Evolutionary conservation across 2,888 invertebrate species (phyloP).

Genomic region (Octonoba sinensis): DNA sequence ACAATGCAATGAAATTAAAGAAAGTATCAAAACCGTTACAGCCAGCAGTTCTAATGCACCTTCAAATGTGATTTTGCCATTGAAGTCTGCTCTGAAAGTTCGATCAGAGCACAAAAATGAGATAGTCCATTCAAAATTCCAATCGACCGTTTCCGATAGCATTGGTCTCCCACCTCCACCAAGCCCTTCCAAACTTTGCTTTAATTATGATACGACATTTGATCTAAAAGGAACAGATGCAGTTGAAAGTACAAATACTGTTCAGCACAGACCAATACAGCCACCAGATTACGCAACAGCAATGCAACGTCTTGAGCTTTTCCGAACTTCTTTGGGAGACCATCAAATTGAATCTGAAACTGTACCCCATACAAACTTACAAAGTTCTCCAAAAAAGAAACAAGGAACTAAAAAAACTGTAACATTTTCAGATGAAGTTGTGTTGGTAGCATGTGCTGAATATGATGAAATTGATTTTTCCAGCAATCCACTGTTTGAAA

Average conservation of each 20-base stretch:
- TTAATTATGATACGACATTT: too few relatives aligned
- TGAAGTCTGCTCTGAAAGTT: slow-evolving; percentile 48
- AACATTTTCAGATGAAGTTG: slow-evolving; percentile 94
- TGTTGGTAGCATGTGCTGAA: slow-evolving; percentile 90
- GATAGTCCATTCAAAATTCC: too few relatives aligned
- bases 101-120: slow-evolving; percentile 23
- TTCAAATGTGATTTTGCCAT: not conserved
- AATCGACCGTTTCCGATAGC: not conserved
- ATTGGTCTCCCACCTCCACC: not conserved
- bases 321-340: slow-evolving; percentile 39
- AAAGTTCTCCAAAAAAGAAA: slow-evolving; percentile 69
- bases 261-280: slow-evolving; percentile 58
- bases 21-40: not conserved
- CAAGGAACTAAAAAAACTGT: slow-evolving; percentile 83
- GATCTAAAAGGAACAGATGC: not conserved
- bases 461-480: slow-evolving; percentile 92
- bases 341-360: slow-evolving; percentile 6
- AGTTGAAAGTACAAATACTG: not conserved
- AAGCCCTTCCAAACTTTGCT: too few relatives aligned
- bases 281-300: slow-evolving; percentile 68
- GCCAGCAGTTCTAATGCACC: not conserved
- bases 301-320: slow-evolving; percentile 65
- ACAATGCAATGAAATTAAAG: not conserved
- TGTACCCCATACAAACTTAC: not conserved
- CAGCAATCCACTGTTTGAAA: slow-evolving; percentile 89